These are phyloP conservation scores for Solen grandis DNA, from an alignment of 1,140 invertebrate genomes.

Conservation along the genomic window DNA sequence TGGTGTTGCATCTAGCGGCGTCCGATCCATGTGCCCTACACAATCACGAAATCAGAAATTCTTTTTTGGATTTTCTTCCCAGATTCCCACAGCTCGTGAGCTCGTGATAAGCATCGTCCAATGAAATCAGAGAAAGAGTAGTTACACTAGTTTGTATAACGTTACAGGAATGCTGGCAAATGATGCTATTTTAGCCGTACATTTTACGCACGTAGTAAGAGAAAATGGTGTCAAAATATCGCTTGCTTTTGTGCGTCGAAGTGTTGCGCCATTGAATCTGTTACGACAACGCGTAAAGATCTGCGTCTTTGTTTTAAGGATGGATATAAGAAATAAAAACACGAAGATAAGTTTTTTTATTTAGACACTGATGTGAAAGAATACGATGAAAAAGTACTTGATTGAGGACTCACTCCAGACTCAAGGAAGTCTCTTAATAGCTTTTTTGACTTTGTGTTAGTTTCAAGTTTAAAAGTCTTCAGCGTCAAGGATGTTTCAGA, in stretches of 20 bases:
- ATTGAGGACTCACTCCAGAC: too few relatives aligned
- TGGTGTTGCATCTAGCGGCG: neutral
- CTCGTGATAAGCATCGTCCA: conserved; percentile 28
- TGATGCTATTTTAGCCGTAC: conserved; percentile 43
- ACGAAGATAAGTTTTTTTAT: neutral
- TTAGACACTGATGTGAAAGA: neutral
- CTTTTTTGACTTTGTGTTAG: too few relatives aligned
- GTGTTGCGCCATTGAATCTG: neutral
- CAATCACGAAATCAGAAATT: conserved; percentile 13
- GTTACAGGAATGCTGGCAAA: conserved; percentile 21
- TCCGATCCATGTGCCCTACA: conserved; percentile 16
- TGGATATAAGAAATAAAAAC: neutral
- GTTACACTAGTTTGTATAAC: conserved; percentile 16
- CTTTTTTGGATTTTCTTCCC: conserved; percentile 57
- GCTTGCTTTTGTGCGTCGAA: too few relatives aligned
- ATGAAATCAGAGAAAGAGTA: conserved; percentile 11
- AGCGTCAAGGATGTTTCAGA: too few relatives aligned
- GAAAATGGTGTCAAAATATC: too few relatives aligned
- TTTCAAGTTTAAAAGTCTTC: too few relatives aligned
- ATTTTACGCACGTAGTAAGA: conserved; percentile 56
- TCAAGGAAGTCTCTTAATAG: too few relatives aligned
- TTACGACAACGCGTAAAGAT: neutral
- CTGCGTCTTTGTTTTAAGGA: neutral
- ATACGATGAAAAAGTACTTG: neutral
- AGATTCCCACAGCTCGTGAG: conserved; percentile 48